Evolutionary conservation across 37 sponge, comb jelly and placozoan species (phyloP), one percentile per base, ranked within the genome.

Genomic region (Mnemiopsis leidyi): DNA sequence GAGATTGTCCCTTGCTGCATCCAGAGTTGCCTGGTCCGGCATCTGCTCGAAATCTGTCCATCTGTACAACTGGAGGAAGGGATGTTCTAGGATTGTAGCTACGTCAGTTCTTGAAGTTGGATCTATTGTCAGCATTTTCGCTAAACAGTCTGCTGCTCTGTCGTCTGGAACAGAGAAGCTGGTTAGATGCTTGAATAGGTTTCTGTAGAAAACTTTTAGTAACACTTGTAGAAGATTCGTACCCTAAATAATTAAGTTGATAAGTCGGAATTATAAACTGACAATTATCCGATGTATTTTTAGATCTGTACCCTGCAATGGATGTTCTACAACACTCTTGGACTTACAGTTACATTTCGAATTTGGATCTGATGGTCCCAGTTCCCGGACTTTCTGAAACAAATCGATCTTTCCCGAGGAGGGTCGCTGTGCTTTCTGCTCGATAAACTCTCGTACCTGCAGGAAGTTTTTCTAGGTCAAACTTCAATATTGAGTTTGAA

Each of bases 401-500:
- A 77, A 18, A 77, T 77, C 79, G 16, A 32, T 77, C 36, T 20
- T 26, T 31, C 79, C 79, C 16, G 79, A 77, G 35, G 36, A 31
- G 34, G 79, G 79, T 34, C 79, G 32, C 36, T 77, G 79, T 77
- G 79, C 79, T 34, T 77, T 77, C 79, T 77, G 79, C 35, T 77
- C 79, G 32, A 77, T 77, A 32, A 31, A 77, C 30, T 77, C 79
- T 32, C 79, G 30, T 16, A 77, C 79, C 79, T 77, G 79, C n/a
- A n/a, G n/a, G n/a, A n/a, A n/a, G n/a, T n/a, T n/a, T n/a, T n/a
- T n/a, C n/a, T n/a, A n/a, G n/a, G n/a, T n/a, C n/a, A n/a, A n/a
- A n/a, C n/a, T n/a, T n/a, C n/a, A n/a, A n/a, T n/a, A n/a, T n/a
- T n/a, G n/a, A n/a, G n/a, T n/a, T n/a, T n/a, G n/a, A n/a, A n/a